A percentile compares a stretch with the other conserved stretches of the same genome.
Evolutionary conservation across 30 jellyfish, hydroid and myxozoan species (phyloP).

Genomic region (Aurelia sp.): DNA sequence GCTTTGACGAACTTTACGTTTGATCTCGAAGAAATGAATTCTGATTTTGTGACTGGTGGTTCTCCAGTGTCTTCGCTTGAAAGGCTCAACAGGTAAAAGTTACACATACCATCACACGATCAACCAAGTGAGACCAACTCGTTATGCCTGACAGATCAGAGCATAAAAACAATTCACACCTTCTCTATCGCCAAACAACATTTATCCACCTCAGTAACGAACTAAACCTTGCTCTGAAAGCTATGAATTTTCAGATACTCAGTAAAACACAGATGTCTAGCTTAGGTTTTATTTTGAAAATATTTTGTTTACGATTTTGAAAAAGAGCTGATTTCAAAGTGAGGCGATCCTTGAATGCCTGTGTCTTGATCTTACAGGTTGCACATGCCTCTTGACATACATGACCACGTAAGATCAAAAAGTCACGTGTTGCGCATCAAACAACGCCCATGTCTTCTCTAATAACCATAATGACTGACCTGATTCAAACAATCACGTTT

Average conservation of each 20-base stretch:
- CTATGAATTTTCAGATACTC: too few relatives aligned
- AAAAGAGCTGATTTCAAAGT: not conserved
- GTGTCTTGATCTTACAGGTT: slow-evolving; percentile 42
- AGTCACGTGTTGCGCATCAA: too few relatives aligned
- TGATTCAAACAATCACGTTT: too few relatives aligned
- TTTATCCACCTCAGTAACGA: too few relatives aligned
- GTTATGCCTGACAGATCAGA: slow-evolving; percentile 45
- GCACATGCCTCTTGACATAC: not conserved
- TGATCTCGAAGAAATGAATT: slow-evolving; percentile 43
- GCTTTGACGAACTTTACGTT: slow-evolving; percentile 25
- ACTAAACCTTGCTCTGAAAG: too few relatives aligned
- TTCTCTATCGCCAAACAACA: too few relatives aligned
- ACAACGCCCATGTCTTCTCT: too few relatives aligned
- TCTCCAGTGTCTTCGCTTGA: slow-evolving; percentile 56
- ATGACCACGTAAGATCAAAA: slow-evolving; percentile 24
- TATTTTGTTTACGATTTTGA: not conserved
- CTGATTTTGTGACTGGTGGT: slow-evolving; percentile 54
- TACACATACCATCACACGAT: slow-evolving; percentile 32
- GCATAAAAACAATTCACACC: not conserved
- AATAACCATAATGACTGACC: too few relatives aligned
- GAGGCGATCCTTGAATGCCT: slow-evolving; percentile 4
- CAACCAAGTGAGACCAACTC: slow-evolving; percentile 50
- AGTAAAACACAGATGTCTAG: too few relatives aligned
- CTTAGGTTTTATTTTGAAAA: too few relatives aligned
- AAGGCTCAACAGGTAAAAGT: slow-evolving; percentile 62